Conservation (phyloP, 2,797 vertebrate species). For the Gastrophryne carolinensis region DNA sequence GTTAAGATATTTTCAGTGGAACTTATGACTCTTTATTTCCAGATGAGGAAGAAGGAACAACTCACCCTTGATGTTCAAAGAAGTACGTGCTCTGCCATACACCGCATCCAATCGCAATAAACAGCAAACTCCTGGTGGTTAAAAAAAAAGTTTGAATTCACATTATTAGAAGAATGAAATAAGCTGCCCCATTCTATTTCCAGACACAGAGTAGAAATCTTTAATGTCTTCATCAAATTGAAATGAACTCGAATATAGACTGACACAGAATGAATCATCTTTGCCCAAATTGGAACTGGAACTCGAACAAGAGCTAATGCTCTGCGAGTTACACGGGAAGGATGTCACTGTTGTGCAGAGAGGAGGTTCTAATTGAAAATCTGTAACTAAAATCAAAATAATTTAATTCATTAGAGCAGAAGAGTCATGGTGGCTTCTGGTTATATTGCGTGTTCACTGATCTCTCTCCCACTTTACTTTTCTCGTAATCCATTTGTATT, state of each 20-base stretch:
- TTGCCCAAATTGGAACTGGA: neutral
- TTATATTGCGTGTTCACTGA: neutral
- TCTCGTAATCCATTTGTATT: too few relatives aligned
- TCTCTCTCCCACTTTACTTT: too few relatives aligned
- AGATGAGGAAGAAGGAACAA: conserved; percentile 26
- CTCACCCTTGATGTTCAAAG: conserved; percentile 35
- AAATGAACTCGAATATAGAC: conserved; percentile 7
- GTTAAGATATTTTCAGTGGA: conserved; percentile 26
- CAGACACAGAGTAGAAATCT: neutral
- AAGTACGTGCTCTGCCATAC: neutral
- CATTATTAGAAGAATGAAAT: conserved; percentile 24
- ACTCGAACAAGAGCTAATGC: neutral
- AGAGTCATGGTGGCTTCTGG: neutral
- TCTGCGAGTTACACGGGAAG: neutral
- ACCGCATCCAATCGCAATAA: conserved; percentile 30
- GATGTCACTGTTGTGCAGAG: neutral
- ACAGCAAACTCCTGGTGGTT: conserved; percentile 22
- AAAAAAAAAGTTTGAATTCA: conserved; percentile 12
- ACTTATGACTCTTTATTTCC: conserved; percentile 31
- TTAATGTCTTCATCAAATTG: conserved; percentile 1
- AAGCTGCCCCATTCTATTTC: neutral
- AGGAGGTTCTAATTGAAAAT: neutral
- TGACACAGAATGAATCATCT: conserved; percentile 14
- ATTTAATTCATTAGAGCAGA: neutral
- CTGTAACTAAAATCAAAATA: neutral